Conservation (phyloP, 2,888 invertebrate species). For the Lepidocyrtinus sp. region DNA sequence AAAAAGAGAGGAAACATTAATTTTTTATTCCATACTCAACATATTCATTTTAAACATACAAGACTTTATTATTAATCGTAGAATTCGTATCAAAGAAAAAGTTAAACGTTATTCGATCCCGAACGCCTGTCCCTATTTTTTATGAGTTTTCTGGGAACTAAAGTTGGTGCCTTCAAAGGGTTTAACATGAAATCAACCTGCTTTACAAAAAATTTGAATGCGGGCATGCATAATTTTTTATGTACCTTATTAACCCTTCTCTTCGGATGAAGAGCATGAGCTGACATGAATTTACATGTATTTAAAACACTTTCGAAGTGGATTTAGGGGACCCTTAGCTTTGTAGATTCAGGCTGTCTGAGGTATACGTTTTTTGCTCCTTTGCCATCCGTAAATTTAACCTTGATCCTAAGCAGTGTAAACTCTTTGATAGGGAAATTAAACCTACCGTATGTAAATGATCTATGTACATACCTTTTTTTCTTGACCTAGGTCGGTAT, state of each 20-base stretch:
- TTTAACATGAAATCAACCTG: slow-evolving; percentile 30
- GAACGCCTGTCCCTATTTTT: slow-evolving; percentile 21
- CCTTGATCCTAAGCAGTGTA: not conserved
- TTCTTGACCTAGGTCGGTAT: slow-evolving; percentile 54
- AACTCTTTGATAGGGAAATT: not conserved
- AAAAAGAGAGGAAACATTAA: too few relatives aligned
- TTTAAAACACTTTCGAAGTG: too few relatives aligned
- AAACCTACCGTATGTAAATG: not conserved
- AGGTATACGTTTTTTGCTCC: too few relatives aligned
- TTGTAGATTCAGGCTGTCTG: too few relatives aligned
- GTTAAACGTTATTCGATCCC: slow-evolving; percentile 29
- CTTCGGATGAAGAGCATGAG: not conserved
- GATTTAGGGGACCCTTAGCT: too few relatives aligned
- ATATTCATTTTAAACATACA: too few relatives aligned
- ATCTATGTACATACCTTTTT: slow-evolving; percentile 35
- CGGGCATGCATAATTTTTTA: slow-evolving; percentile 40
- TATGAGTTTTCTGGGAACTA: slow-evolving; percentile 24
- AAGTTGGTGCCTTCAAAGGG: slow-evolving; percentile 33
- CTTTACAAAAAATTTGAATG: slow-evolving; percentile 11
- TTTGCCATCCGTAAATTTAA: not conserved
- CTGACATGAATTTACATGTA: not conserved
- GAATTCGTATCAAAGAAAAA: slow-evolving; percentile 26
- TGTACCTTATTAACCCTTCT: slow-evolving; percentile 11
- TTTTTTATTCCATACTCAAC: too few relatives aligned
- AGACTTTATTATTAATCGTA: too few relatives aligned